Conservation (phyloP, 2,113 vertebrate genomes). For the Oryzias woworae region DNA sequence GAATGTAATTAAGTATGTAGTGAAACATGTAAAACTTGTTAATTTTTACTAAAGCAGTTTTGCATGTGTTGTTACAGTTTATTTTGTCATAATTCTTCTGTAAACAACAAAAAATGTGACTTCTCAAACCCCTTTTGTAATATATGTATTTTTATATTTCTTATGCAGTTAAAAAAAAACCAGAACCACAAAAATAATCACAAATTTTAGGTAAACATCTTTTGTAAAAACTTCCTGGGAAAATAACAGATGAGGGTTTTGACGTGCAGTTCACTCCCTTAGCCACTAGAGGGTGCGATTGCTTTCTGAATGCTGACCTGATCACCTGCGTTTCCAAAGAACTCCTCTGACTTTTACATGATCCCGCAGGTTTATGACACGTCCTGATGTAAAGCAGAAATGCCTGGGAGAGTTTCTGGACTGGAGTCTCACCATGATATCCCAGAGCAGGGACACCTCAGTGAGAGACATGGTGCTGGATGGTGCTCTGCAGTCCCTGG, state of each 20-base stretch:
- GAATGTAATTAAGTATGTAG: too few relatives aligned
- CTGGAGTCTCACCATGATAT: conserved; percentile 85
- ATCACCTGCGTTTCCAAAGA: conserved; percentile 1
- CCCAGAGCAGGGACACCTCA: conserved; percentile 79
- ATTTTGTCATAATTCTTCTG: too few relatives aligned
- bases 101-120: too few relatives aligned
- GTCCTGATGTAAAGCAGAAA: conserved; percentile 90
- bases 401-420: conserved; percentile 88
- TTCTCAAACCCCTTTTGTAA: too few relatives aligned
- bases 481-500: conserved; percentile 91
- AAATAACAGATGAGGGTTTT: not conserved
- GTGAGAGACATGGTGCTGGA: conserved; percentile 83
- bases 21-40: too few relatives aligned
- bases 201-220: too few relatives aligned
- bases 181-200: too few relatives aligned
- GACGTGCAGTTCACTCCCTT: not conserved
- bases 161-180: too few relatives aligned
- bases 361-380: conserved; percentile 86
- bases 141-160: too few relatives aligned
- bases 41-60: too few relatives aligned
- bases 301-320: not conserved
- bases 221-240: too few relatives aligned
- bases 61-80: too few relatives aligned
- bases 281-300: conserved; percentile 59
- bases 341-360: conserved; percentile 17